Evolutionary conservation across 2,888 invertebrate genomes (phyloP), one percentile per base, ranked within the genome.

Genomic region (Ochlodes sylvanus): DNA sequence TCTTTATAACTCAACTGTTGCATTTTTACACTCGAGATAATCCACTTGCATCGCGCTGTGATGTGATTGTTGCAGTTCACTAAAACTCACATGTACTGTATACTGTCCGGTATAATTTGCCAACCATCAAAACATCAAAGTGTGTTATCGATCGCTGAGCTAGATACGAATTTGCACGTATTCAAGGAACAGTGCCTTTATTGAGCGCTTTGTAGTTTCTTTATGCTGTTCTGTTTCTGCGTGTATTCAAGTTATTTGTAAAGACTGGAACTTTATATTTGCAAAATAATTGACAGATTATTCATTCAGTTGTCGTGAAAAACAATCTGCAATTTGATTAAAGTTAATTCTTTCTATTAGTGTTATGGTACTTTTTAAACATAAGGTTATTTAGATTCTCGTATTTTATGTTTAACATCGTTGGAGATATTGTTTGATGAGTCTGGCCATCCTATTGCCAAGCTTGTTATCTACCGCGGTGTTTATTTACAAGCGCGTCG

Each of bases 401-500:
- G 32, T 54, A 54, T 7, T 52, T 7, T 75, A 73, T 71, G n/a
- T 75, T 70, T 74, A 74, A 72, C 81, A 80, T 79, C 81, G 77
- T 71, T 77, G 72, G 73, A 34, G 75, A 69, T 70, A 75, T 78
- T 73, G 80, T 80, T 81, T 75, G 68, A 75, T 76, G 72, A 69
- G 74, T 74, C 74, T 67, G 38, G 77, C 76, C 79, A 76, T 73
- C 76, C 79, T 34, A 78, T 82, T 85, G 84, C 81, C 82, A 83
- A 85, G 76, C 79, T 76, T 80, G 76, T 85, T 85, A 83, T 84
- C 84, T 81, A 76, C 71, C 75, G 77, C 77, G 73, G 76, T 84
- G 81, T 87, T 86, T 88, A 84, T 89, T 87, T 87, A 87, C 84
- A 81, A 82, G 73, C 78, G 76, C 73, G 73, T 79, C 75, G 80